phyloP scores from a whole-genome alignment of 2,888 invertebrate genomes.

The Drosophila helvetica region DNA sequence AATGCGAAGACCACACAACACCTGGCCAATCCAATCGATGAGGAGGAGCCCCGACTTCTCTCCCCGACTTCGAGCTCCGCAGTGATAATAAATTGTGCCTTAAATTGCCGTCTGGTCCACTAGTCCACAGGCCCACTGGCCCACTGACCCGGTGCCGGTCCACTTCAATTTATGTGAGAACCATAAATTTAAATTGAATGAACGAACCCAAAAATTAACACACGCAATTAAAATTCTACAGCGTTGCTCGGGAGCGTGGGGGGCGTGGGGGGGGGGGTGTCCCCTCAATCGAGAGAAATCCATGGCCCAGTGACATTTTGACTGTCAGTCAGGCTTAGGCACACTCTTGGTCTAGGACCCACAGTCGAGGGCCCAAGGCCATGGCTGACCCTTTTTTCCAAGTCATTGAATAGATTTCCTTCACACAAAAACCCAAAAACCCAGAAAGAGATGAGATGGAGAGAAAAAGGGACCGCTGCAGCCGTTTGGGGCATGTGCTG shows the following conservation, averaged over 20 bases:
- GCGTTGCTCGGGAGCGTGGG: background rate
- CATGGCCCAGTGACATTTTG: slow-evolving; percentile 42
- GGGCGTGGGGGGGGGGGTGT: slow-evolving; percentile 4
- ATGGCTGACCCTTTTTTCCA: slow-evolving; percentile 74
- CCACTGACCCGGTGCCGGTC: slow-evolving; percentile 12
- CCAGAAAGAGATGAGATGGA: slow-evolving; percentile 6
- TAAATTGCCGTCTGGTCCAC: slow-evolving; percentile 36
- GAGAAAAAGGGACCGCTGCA: slow-evolving; percentile 25
- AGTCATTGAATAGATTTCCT: slow-evolving; percentile 70
- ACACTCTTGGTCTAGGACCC: slow-evolving; percentile 10
- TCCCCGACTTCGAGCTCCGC: slow-evolving; percentile 5
- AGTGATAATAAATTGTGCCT: slow-evolving; percentile 64
- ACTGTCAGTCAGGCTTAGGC: slow-evolving; percentile 13
- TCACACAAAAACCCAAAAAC: slow-evolving; percentile 23
- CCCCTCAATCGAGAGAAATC: slow-evolving; percentile 44
- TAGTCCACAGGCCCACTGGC: slow-evolving; percentile 16
- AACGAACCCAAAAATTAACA: slow-evolving; percentile 67
- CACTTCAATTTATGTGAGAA: slow-evolving; percentile 59
- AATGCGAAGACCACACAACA: slow-evolving; percentile 59
- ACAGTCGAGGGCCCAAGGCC: slow-evolving; percentile 19
- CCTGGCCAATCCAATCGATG: slow-evolving; percentile 46
- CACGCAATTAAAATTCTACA: slow-evolving; percentile 73
- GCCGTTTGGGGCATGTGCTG: slow-evolving; percentile 6
- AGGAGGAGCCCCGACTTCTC: slow-evolving; percentile 24
- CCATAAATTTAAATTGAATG: slow-evolving; percentile 64